Conservation (phyloP, 1,140 invertebrate species). For the Doryteuthis pealeii region DNA sequence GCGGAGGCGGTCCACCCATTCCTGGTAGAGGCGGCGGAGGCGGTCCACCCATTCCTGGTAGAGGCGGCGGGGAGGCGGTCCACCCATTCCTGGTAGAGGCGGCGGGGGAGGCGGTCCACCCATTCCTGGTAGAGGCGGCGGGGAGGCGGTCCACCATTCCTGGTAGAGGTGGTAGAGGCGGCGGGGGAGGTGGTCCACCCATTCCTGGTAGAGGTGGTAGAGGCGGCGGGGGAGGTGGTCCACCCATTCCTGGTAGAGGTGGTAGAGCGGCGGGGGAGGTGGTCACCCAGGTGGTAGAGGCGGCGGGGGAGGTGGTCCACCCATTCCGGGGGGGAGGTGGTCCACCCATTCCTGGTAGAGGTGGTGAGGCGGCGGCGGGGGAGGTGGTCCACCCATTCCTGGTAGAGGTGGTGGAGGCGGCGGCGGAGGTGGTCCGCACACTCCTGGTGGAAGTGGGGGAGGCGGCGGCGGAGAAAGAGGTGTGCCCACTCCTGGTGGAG, state of each 20-base stretch:
- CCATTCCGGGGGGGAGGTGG: constrained; percentile 17
- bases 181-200: constrained; percentile 11
- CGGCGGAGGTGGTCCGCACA: background rate
- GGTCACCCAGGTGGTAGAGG: constrained; percentile 19
- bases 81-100: constrained; percentile 13
- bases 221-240: constrained; percentile 23
- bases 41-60: background rate
- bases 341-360: no score
- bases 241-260: background rate
- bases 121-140: constrained; percentile 30
- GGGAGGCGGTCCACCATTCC: constrained; percentile 1
- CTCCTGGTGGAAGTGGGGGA: constrained; percentile 9
- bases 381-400: constrained; percentile 21
- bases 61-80: constrained; percentile 27
- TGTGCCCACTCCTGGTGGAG: constrained; percentile 28
- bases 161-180: constrained; percentile 35
- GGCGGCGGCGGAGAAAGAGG: constrained; percentile 28
- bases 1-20: constrained; percentile 13
- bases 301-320: constrained; percentile 31
- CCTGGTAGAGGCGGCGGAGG: constrained; percentile 27
- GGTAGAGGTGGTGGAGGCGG: constrained; percentile 30
- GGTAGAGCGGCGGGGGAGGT: constrained; percentile 28
- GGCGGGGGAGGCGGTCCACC: constrained; percentile 24
- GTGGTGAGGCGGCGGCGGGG: constrained; percentile 22
- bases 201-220: background rate